Base-by-base conservation (phyloP, 1,140 invertebrate species). In the Drosophila tsacasi region DNA sequence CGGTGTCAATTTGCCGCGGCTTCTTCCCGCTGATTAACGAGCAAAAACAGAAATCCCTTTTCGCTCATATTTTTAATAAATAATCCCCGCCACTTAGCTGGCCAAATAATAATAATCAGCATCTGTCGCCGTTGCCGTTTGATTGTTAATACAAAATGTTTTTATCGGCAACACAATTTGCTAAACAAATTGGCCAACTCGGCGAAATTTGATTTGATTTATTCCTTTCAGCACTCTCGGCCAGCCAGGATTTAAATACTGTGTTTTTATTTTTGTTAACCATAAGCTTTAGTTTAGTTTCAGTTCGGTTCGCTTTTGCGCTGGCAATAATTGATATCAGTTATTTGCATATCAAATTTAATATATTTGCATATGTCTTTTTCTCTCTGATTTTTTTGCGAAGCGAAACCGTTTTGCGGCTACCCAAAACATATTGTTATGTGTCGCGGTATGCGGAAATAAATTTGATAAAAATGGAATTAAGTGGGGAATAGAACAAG, bases 151-250 rank as follows among this genome's bases (percentile, higher is more conserved):
- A 83, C 66, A 83, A 84, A 89, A 78, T 57, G 50, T 64, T 87
- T 89, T 67, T 71, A 83, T 50, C 68, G 81, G 72, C 80, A 74
- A 89, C 54, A 61, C 63, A 87, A 86, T 87, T 83, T 77, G 71
- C 55, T 59, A 83, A 67, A 83, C 78, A 89, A 87, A 89, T 87
- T 83, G 72, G 58, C 52, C 59, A 77, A 55, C 49, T 65, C 67
- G 80, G 55, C 61, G 63, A 80, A 83, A 80, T 87, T 89, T 83
- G 76, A 77, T 80, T 89, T 89, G 83, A 77, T 83, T 87, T 89
- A 83, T 83, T 83, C 76, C 76, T 79, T 69, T 77, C 73, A 66
- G 72, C 78, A 55, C 59, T 57, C 44, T 32, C 58, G 46, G 76
- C 54, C 49, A 78, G 76, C 58, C 46, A 80, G 76, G 63, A 80